Percentiles rank a stretch among this genome's conserved stretches.
phyloP scores from a whole-genome alignment of 2,113 vertebrate genomes.

The Chloropsis hardwickii region DNA sequence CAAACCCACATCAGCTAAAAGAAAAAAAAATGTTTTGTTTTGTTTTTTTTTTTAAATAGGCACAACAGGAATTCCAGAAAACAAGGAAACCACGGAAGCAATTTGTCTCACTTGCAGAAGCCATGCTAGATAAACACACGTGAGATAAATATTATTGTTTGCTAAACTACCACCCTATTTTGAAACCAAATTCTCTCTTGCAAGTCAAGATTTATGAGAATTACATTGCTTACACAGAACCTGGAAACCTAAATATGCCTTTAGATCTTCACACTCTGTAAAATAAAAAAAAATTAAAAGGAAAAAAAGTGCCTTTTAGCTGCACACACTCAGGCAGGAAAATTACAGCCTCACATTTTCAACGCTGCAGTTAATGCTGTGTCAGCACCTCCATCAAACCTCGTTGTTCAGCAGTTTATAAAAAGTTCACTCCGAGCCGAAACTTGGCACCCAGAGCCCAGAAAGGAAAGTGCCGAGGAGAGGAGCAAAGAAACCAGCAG shows the following conservation, averaged over 20 bases:
- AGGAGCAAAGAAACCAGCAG: neutral
- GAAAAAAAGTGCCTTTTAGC: slow-evolving; percentile 29
- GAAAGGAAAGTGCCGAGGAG: neutral
- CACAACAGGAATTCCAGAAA: neutral
- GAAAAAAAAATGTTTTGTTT: neutral
- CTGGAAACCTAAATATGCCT: slow-evolving; percentile 60
- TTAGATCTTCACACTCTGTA: slow-evolving; percentile 40
- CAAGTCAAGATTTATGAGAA: slow-evolving; percentile 69
- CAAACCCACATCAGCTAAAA: neutral
- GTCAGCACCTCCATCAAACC: slow-evolving; percentile 69
- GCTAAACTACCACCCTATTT: slow-evolving; percentile 9
- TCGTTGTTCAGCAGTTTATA: slow-evolving; percentile 63
- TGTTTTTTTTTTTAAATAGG: neutral
- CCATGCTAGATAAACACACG: neutral
- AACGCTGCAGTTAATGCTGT: slow-evolving; percentile 62
- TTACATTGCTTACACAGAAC: slow-evolving; percentile 55
- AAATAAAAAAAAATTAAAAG: neutral
- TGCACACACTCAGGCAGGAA: slow-evolving; percentile 55
- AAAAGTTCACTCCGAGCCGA: slow-evolving; percentile 32
- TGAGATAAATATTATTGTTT: slow-evolving; percentile 56
- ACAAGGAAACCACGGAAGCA: neutral
- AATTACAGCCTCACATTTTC: slow-evolving; percentile 71
- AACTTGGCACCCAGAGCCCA: slow-evolving; percentile 40
- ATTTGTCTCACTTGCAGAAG: slow-evolving; percentile 52
- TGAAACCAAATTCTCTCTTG: slow-evolving; percentile 48